Conservation (phyloP, 1,140 invertebrate genomes). For the Oreohelix idahoensis region DNA sequence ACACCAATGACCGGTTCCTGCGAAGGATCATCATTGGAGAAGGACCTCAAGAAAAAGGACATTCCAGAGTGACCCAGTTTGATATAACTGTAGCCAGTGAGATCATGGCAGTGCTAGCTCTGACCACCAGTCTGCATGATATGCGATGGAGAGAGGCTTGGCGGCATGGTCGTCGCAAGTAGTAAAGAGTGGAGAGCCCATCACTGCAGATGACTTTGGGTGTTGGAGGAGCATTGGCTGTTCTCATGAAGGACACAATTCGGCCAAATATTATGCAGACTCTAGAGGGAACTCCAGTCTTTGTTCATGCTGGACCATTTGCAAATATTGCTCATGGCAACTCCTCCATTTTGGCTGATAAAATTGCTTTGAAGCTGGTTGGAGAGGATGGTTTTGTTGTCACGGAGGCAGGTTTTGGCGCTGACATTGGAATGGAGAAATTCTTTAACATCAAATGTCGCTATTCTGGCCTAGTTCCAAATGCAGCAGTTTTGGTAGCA, state of each 20-base stretch:
- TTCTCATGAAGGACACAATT: slow-evolving; percentile 94
- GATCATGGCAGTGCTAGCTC: slow-evolving; percentile 93
- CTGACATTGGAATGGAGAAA: slow-evolving; percentile 99
- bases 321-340: slow-evolving; percentile 99
- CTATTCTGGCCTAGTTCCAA: slow-evolving; percentile 87
- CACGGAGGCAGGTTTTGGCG: slow-evolving; percentile 98
- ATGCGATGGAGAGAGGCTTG: slow-evolving; percentile 91
- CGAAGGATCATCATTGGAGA: too few relatives aligned
- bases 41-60: too few relatives aligned
- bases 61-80: too few relatives aligned
- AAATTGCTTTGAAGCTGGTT: slow-evolving; percentile 94
- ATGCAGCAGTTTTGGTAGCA: slow-evolving; percentile 92
- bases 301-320: slow-evolving; percentile 98
- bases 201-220: slow-evolving; percentile 96
- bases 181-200: slow-evolving; percentile 85
- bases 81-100: slow-evolving; percentile 97
- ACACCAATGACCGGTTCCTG: too few relatives aligned
- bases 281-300: slow-evolving; percentile 90
- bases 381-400: slow-evolving; percentile 92
- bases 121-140: slow-evolving; percentile 80
- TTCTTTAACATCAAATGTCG: slow-evolving; percentile 99
- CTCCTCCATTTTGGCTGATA: slow-evolving; percentile 95
- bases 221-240: slow-evolving; percentile 88
- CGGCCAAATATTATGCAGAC: slow-evolving; percentile 98
- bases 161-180: slow-evolving; percentile 93